phyloP scores from a whole-genome alignment of 2,888 invertebrate species.

The Deilephila elpenor region DNA sequence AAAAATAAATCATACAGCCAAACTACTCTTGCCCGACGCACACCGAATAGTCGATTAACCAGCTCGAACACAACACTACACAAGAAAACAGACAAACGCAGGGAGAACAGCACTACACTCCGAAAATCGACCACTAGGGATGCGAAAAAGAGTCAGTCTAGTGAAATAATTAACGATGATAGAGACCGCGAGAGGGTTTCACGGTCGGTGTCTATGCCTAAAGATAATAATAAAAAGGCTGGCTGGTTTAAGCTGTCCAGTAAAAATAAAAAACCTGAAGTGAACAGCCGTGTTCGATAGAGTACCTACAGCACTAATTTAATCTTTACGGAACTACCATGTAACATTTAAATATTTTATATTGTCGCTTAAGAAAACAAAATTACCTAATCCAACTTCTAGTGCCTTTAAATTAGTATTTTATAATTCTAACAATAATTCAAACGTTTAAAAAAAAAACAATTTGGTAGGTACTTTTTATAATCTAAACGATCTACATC shows the following conservation, averaged over 20 bases:
- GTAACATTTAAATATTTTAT: conserved; percentile 8
- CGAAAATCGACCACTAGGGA: conserved; percentile 72
- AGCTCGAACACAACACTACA: conserved; percentile 74
- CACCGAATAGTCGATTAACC: conserved; percentile 66
- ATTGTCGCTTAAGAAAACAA: conserved; percentile 26
- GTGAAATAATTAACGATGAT: conserved; percentile 83
- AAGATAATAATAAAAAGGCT: conserved; percentile 88
- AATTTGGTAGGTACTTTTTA: too few species aligned
- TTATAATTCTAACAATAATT: too few species aligned
- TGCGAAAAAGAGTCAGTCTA: conserved; percentile 85
- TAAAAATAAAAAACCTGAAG: conserved; percentile 75
- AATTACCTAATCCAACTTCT: neutral
- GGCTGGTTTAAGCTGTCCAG: conserved; percentile 89
- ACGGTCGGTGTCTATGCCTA: conserved; percentile 89
- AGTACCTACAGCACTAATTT: conserved; percentile 11
- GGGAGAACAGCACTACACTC: conserved; percentile 65
- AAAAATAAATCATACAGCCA: conserved; percentile 81
- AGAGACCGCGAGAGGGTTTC: conserved; percentile 81
- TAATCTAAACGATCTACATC: too few species aligned
- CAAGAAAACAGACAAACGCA: conserved; percentile 76
- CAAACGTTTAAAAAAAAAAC: too few species aligned
- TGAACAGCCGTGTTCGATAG: conserved; percentile 48
- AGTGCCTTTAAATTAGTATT: neutral
- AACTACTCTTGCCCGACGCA: conserved; percentile 69
- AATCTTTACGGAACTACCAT: neutral